Conservation (phyloP, 2,113 vertebrate species). For the Rhea americana region DNA sequence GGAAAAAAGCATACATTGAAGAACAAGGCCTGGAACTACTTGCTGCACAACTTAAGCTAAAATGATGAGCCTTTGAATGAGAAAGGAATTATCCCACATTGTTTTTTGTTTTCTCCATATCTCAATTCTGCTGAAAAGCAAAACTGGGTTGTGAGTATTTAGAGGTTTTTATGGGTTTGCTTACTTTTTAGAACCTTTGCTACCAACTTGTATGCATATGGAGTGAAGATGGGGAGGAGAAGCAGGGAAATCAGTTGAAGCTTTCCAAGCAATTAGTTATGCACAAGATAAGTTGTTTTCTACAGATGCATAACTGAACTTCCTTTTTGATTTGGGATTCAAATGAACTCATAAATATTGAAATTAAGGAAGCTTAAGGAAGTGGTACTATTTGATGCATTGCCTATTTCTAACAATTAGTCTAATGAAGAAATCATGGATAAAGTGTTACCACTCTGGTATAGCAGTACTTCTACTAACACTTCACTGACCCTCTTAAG, state of each 20-base stretch:
- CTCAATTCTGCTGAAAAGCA: not conserved
- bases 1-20: fast-evolving
- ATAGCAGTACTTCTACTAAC: not conserved
- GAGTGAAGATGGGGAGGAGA: not conserved
- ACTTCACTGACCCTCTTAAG: not conserved
- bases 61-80: not conserved
- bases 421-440: conserved; percentile 25
- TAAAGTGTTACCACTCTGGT: not conserved
- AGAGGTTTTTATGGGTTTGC: not conserved
- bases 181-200: conserved; percentile 29
- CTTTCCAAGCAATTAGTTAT: conserved; percentile 67
- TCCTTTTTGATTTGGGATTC: conserved; percentile 67
- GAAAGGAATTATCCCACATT: not conserved
- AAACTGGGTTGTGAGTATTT: not conserved
- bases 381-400: conserved; percentile 54
- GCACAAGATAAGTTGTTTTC: conserved; percentile 68
- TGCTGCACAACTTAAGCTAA: not conserved
- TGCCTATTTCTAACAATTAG: conserved; percentile 58
- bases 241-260: conserved; percentile 36
- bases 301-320: conserved; percentile 43
- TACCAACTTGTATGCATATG: not conserved
- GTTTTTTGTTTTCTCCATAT: not conserved
- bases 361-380: conserved; percentile 61
- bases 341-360: conserved; percentile 77
- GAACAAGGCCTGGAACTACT: fast-evolving